phyloP scores from a whole-genome alignment of 2,113 vertebrate species.

The Lontra canadensis region DNA sequence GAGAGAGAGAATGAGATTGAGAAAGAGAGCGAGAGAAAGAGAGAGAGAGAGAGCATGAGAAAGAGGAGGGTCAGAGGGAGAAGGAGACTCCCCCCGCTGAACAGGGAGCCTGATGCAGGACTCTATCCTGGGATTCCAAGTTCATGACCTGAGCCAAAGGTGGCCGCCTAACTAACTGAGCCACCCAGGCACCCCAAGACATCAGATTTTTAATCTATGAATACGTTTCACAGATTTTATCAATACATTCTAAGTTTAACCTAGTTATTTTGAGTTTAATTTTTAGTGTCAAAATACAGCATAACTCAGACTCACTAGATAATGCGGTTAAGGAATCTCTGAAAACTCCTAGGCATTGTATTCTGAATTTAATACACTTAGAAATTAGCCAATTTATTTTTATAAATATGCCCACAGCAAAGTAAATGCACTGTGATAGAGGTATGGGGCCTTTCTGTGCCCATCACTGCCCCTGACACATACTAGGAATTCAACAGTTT shows the following conservation, averaged over 20 bases:
- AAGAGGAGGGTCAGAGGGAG: no score
- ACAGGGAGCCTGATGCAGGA: no score
- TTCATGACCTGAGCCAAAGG: no score
- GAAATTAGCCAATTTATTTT: background rate
- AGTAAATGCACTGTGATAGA: background rate
- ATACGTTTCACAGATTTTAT: background rate
- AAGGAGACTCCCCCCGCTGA: no score
- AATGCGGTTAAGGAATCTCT: background rate
- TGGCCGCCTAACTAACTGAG: no score
- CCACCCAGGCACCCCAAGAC: background rate
- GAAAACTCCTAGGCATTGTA: background rate
- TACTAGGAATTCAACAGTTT: background rate
- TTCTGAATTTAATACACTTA: conserved; percentile 6
- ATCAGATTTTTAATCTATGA: background rate
- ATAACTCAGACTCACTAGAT: background rate
- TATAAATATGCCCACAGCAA: background rate
- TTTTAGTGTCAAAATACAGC: background rate
- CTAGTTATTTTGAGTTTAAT: background rate
- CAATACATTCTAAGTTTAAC: background rate
- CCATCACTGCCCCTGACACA: background rate
- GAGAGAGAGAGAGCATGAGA: no score
- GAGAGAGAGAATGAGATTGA: no score
- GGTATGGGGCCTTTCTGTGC: background rate
- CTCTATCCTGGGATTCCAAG: no score
- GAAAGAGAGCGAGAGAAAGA: no score